Evolutionary conservation across 1,140 invertebrate genomes (phyloP), one percentile per base, ranked within the genome.

Genomic region (Tenebrio molitor): DNA sequence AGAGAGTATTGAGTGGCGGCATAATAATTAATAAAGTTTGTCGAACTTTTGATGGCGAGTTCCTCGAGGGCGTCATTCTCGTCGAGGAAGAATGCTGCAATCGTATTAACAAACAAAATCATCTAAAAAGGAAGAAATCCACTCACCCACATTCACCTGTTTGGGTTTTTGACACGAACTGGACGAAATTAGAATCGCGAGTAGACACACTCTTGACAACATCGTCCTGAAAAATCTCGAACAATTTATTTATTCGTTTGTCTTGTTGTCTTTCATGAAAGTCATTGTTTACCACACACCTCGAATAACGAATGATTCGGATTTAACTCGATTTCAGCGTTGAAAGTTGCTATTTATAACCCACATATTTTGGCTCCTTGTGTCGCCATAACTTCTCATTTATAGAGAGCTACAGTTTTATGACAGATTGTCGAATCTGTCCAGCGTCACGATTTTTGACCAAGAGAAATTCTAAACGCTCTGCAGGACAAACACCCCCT

Each of bases 31-130:
- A 66, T 44, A 14, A 36, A 25, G 19, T 66, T 66, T 29, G 15
- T n/a, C 6, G 64, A 14, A 66, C 42, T 66, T 19, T 12, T 41
- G 25, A 66, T 66, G 7, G 39, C 39, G 15, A 66, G 42, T 21
- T 66, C 36, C 7, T 41, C 42, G 10, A 66, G 36, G 14, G 17
- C 3, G 19, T 41, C 36, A 29, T 66, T 12, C 6, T 29, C 21
- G 25, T 66, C 33, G 15, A 66, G 16, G n/a, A 66, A 66, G 17
- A 66, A 66, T 2, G 42, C 64, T 66, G 12, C 8, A 66, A 65
- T n/a, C n/a, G n/a, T n/a, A n/a, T n/a, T n/a, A n/a, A n/a, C n/a
- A n/a, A n/a, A n/a, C n/a, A n/a, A 39, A 65, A 25, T 21, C 3
- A 50, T 10, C 23, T 10, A 41, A 0, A 41, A 0, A 4, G 14